Base-by-base conservation (phyloP, 2,888 invertebrate genomes). In the Cryptocheilus praepositus region DNA sequence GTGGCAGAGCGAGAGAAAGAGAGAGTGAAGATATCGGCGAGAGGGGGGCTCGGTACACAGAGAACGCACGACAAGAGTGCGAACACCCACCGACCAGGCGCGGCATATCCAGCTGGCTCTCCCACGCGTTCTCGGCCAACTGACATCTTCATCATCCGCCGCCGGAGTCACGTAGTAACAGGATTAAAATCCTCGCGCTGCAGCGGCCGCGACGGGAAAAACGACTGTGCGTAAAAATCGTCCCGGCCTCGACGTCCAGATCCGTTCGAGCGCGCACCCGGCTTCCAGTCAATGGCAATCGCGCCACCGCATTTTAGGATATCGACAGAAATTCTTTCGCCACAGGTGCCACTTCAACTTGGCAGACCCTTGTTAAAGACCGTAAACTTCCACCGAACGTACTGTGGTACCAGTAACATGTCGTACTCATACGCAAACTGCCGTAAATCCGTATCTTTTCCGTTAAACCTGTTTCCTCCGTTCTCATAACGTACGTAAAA, bases 141-240 rank as follows among this genome's bases (percentile, higher is more conserved):
- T 80, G 83, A 86, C 85, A 82, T 86, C 86, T 86, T 85, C 83
- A 86, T 86, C 86, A 81, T 83, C 73, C 74, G 64, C 75, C 76
- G 72, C 59, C 66, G 71, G 59, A 70, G 58, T 74, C 63, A 66
- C 74, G 70, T 71, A 75, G 64, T 73, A 77, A 73, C 72, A 71
- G 68, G 72, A 80, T 79, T 79, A 67, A 74, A 82, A 81, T 74
- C 75, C 69, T 69, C 52, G 57, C 43, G 46, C 21, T 45, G 46
- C 43, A 13, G 19, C 18, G 11, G n/a, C 13, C 43, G 36, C 19
- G 60, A 51, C 58, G 70, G 19, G 28, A 53, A 52, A 66, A 49
- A 67, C 52, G 57, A 22, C 55, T 7, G 56, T 64, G 60, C 55
- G 55, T 66, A 68, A 65, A 68, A 68, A 68, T 65, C 65, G 60